These are phyloP conservation scores for Drosophila cardini DNA, from an alignment of 1,140 invertebrate genomes.

Conservation along the genomic window DNA sequence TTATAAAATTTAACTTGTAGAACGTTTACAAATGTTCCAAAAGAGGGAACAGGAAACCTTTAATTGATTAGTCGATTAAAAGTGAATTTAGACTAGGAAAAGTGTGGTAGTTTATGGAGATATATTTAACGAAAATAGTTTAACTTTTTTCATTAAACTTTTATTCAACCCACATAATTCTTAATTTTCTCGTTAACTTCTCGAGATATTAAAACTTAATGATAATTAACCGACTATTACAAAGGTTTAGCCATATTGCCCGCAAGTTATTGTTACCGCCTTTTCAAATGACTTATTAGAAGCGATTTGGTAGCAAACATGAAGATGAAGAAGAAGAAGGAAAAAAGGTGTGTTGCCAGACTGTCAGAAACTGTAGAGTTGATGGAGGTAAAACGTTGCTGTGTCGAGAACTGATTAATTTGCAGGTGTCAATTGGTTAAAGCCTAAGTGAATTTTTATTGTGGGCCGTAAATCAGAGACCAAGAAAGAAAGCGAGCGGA, in stretches of 20 bases:
- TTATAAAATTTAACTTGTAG: too few relatives aligned
- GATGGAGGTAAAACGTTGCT: slow-evolving; percentile 23
- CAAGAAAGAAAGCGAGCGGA: background rate
- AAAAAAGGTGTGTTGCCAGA: slow-evolving; percentile 20
- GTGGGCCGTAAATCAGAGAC: slow-evolving; percentile 66
- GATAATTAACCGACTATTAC: slow-evolving; percentile 67
- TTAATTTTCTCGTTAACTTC: too few relatives aligned
- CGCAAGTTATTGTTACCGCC: slow-evolving; percentile 58
- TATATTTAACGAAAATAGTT: too few relatives aligned
- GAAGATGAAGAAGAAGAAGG: background rate
- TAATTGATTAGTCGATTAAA: too few relatives aligned
- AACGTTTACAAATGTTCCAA: too few relatives aligned
- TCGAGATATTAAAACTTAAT: slow-evolving; percentile 31
- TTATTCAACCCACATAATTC: too few relatives aligned
- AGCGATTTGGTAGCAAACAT: slow-evolving; percentile 61
- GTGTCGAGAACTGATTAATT: slow-evolving; percentile 67
- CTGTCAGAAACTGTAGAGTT: slow-evolving; percentile 9
- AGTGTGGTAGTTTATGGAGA: too few relatives aligned
- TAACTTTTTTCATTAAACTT: too few relatives aligned
- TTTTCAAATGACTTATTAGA: slow-evolving; percentile 72
- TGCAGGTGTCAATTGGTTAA: slow-evolving; percentile 66
- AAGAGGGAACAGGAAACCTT: too few relatives aligned
- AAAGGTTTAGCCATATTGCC: slow-evolving; percentile 31
- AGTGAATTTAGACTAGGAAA: too few relatives aligned
- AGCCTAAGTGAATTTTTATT: slow-evolving; percentile 77